These are phyloP conservation scores for Temnopleurus reevesii DNA, from an alignment of 53 echinoderm and acorn worm genomes.

Conservation along the genomic window DNA sequence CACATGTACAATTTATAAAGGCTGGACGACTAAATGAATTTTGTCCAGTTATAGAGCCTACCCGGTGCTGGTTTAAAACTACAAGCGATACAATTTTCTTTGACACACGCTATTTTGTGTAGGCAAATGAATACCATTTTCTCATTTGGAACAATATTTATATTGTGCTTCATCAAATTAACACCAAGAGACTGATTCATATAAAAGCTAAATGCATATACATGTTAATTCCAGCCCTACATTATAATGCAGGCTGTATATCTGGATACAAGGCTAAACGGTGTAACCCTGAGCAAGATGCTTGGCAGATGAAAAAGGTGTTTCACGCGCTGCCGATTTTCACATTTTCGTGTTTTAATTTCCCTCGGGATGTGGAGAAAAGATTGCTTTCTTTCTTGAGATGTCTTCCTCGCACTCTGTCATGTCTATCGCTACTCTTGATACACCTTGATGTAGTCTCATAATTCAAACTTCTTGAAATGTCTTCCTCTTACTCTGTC, in stretches of 20 bases:
- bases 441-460: conserved; percentile 9
- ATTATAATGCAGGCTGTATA: neutral
- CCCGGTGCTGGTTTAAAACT: too few relatives aligned
- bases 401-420: conserved; percentile 36
- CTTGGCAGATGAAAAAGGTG: conserved; percentile 50
- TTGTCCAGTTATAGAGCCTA: too few relatives aligned
- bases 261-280: neutral
- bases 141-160: too few relatives aligned
- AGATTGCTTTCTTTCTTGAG: conserved; percentile 35
- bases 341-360: conserved; percentile 44
- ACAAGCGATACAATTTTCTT: too few relatives aligned
- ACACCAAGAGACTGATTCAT: too few relatives aligned
- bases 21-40: too few relatives aligned
- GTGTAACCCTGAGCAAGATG: neutral
- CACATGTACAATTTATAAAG: too few relatives aligned
- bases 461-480: neutral
- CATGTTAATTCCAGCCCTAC: too few relatives aligned
- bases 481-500: conserved; percentile 36
- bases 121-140: too few relatives aligned
- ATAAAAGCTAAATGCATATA: too few relatives aligned
- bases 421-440: conserved; percentile 12
- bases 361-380: conserved; percentile 28
- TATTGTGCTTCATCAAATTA: too few relatives aligned
- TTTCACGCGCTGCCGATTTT: conserved; percentile 50
- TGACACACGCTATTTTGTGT: too few relatives aligned